These are phyloP conservation scores for Epistrophe eligans DNA, from an alignment of 2,888 invertebrate species.

Conservation along the genomic window DNA sequence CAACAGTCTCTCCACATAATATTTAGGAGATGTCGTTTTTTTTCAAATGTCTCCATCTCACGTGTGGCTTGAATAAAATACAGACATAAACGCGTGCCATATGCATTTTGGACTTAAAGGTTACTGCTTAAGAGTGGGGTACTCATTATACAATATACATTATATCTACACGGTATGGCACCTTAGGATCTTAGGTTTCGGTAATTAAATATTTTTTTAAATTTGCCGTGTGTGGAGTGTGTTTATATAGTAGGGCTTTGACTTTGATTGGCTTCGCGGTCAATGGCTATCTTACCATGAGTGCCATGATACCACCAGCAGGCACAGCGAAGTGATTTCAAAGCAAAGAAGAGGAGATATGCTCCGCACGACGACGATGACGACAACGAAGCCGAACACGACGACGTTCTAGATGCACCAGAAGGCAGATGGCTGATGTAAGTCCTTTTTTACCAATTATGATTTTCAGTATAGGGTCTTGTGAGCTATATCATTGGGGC, in stretches of 20 bases:
- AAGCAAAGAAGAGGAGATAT: conserved; percentile 27
- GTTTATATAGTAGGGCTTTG: conserved; percentile 41
- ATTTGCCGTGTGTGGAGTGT: conserved; percentile 44
- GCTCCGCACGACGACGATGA: background rate
- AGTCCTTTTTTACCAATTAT: conserved; percentile 59
- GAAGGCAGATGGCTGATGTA: conserved; percentile 61
- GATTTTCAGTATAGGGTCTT: conserved; percentile 11
- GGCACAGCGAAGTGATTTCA: conserved; percentile 55
- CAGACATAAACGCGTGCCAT: conserved; percentile 73
- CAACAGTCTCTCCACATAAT: background rate
- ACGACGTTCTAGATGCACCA: conserved; percentile 19
- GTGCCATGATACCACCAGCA: conserved; percentile 53
- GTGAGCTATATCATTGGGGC: conserved; percentile 51
- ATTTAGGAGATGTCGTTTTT: conserved; percentile 8
- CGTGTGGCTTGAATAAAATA: conserved; percentile 59
- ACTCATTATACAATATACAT: background rate
- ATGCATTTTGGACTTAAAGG: conserved; percentile 61
- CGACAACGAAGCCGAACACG: background rate
- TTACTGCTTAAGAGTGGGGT: conserved; percentile 8
- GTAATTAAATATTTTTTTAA: conserved; percentile 70
- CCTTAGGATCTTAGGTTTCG: conserved; percentile 62
- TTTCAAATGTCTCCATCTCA: conserved; percentile 49
- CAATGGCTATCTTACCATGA: conserved; percentile 50
- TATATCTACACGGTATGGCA: background rate
- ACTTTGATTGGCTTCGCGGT: conserved; percentile 75